Evolutionary conservation across 2,888 invertebrate species (phyloP), one percentile per base, ranked within the genome.

Genomic region (Torymus texanus): DNA sequence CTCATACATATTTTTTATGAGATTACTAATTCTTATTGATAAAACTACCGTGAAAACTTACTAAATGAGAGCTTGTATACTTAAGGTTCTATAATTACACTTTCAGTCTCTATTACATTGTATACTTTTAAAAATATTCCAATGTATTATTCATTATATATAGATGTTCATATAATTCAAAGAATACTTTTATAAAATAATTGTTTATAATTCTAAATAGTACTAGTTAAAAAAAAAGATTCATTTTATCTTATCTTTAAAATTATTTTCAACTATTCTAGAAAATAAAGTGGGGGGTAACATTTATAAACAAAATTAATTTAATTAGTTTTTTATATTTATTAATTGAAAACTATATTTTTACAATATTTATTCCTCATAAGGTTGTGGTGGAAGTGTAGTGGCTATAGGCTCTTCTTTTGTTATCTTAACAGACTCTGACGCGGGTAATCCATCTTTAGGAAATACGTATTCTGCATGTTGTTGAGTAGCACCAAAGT

Each of bases 41-140:
- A 41, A 41, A 41, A 24, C 56, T 51, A 16, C 16, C 18, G 41
- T 29, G 59, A 71, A 77, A 77, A 77, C 77, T 71, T 71, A 77
- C 77, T 77, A 77, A 77, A 76, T 59, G 13, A 13, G 29, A 71
- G 77, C 77, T 77, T 77, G 77, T 65, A 77, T 71, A 75, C 68
- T 41, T 55, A 62, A 62, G 18, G 53, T 76, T 75, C 41, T 51
- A 41, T 41, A 41, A 41, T 41, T 41, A 41, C 41, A 41, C 41
- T 41, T 41, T 8, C 41, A 41, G 41, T 41, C 8, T 8, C 5
- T 5, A 8, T 41, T 41, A 29, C 41, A 41, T 8, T 41, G 41
- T 41, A 41, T 41, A 8, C 8, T 41, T 41, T 41, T 41, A 5
- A 41, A 41, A 41, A 8, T 8, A 41, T 41, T 41, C 1, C 41